Evolutionary conservation across 2,888 invertebrate species (phyloP), one percentile per base, ranked within the genome.

Genomic region (Hydropsyche betteni): DNA sequence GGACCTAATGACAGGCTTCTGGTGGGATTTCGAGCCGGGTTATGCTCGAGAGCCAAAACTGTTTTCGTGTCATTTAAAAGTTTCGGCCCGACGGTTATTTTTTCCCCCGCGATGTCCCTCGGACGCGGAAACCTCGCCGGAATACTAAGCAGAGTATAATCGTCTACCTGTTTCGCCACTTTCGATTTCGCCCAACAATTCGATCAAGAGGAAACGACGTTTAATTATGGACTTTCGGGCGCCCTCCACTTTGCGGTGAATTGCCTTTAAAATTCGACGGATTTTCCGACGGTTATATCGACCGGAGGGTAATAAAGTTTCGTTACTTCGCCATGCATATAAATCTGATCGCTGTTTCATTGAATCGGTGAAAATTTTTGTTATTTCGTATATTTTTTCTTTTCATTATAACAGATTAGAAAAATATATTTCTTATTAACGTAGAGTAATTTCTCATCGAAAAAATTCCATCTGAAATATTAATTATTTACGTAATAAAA

Each of bases 41-140:
- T 71, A 44, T 74, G 44, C 36, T 72, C 73, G 53, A 61, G 50
- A 36, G 70, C 58, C 61, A 50, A 68, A 76, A 76, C 64, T 77
- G 75, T 76, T 76, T 77, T 75, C 74, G 74, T 77, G 77, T 77
- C 77, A 68, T 77, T 77, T 76, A 76, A 77, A 75, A 77, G 68
- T 76, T 75, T 58, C 44, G 58, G 14, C 44, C 69, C 36, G 70
- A 34, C 69, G 58, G 75, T 55, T 76, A 74, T 76, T 74, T 75
- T 70, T 50, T 70, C 14, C 7, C 33, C 44, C 10, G 14, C 10
- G 14, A 10, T 33, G 14, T 38, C 58, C 58, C 55, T 58, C 72
- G 6, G 6, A 7, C 34, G 36, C 34, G 64, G 50, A 71, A 38
- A 64, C 72, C 68, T 61, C 38, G 34, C 68, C 61, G 36, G 77